A percentile compares a stretch with the other conserved stretches of the same genome.
These are phyloP conservation scores for Cyprinus carpio DNA, from an alignment of 2,113 vertebrate species.

Conservation along the genomic window DNA sequence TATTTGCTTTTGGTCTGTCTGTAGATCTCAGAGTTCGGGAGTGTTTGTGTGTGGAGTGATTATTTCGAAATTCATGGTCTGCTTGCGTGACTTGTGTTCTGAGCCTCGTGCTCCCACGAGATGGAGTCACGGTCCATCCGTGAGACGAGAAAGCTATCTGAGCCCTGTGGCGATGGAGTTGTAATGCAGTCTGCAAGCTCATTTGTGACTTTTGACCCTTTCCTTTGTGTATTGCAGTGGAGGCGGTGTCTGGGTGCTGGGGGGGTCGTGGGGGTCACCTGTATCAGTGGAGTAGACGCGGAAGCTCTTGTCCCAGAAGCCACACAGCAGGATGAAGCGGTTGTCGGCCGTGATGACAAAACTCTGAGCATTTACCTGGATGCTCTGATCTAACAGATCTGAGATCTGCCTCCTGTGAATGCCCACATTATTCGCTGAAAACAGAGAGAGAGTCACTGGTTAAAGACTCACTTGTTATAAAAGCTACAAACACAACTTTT, in stretches of 20 bases:
- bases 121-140: neutral
- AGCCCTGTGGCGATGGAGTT: constrained; percentile 27
- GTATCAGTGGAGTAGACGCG: constrained; percentile 94
- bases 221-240: constrained; percentile 38
- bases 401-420: constrained; percentile 92
- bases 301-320: constrained; percentile 99
- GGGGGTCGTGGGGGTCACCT: constrained; percentile 73
- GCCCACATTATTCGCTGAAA: constrained; percentile 84
- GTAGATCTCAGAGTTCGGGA: neutral
- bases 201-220: constrained; percentile 56
- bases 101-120: neutral
- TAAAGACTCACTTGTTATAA: neutral
- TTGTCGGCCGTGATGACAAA: constrained; percentile 95
- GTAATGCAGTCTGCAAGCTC: constrained; percentile 45
- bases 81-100: constrained; percentile 8
- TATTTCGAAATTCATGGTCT: constrained; percentile 12
- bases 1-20: constrained; percentile 59
- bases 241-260: constrained; percentile 57
- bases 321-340: constrained; percentile 92
- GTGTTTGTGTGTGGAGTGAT: neutral
- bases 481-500: neutral
- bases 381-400: constrained; percentile 96
- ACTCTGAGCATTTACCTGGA: constrained; percentile 93
- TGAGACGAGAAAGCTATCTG: constrained; percentile 12
- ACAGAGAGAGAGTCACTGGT: constrained; percentile 14